phyloP scores from a whole-genome alignment of 1,140 invertebrate species.

The Halyomorpha halys region DNA sequence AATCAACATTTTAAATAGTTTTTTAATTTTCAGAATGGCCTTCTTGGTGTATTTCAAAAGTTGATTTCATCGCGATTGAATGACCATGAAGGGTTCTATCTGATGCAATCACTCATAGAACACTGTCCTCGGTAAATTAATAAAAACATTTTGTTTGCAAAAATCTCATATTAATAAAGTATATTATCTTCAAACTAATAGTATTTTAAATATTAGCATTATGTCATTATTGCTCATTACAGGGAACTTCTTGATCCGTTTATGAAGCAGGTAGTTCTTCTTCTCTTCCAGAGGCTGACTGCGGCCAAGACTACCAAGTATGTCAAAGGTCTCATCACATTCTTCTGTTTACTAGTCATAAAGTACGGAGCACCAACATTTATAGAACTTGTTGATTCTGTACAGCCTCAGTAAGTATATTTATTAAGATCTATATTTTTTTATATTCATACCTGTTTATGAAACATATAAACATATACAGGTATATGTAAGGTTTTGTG shows the following conservation, averaged over 20 bases:
- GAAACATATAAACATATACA: too few species aligned
- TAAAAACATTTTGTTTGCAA: neutral
- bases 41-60: constrained; percentile 93
- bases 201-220: too few species aligned
- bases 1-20: neutral
- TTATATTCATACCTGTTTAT: too few species aligned
- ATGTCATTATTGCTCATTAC: neutral
- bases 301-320: constrained; percentile 92
- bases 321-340: constrained; percentile 77
- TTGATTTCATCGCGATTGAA: constrained; percentile 88
- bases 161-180: neutral
- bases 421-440: too few species aligned
- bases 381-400: constrained; percentile 68
- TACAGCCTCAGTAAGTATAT: constrained; percentile 70
- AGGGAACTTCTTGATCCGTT: constrained; percentile 51
- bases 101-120: constrained; percentile 75
- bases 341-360: constrained; percentile 75
- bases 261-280: constrained; percentile 77
- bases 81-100: constrained; percentile 90
- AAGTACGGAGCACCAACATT: constrained; percentile 63
- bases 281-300: constrained; percentile 84
- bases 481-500: too few species aligned
- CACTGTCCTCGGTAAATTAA: constrained; percentile 57
- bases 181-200: too few species aligned
- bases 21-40: constrained; percentile 53